Evolutionary conservation across 2,797 vertebrate genomes (phyloP), one percentile per base, ranked within the genome.

Genomic region (Eidolon dupreanum): DNA sequence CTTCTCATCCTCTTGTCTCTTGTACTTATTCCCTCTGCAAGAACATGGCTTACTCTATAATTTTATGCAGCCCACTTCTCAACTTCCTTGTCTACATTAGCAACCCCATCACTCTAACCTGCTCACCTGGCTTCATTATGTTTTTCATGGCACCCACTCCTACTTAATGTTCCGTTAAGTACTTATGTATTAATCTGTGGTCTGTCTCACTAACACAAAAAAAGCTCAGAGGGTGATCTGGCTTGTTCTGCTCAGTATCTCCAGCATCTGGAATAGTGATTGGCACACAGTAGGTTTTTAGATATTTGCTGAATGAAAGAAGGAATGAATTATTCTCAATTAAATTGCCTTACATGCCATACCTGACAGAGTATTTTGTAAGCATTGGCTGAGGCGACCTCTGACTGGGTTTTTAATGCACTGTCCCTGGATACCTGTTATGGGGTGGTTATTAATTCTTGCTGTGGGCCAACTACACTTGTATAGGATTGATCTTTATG

Each of bases 381-480:
- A 84, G 17, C 19, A 61, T 66, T 63, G 89, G 26, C 49, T 81
- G 49, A 93, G 77, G 77, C 6, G 61, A 46, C 33, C 9, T 0
- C 46, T 61, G 26, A 43, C 46, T 43, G 17, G 1, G n/a, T 51
- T 89, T 95, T 65, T 85, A 19, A 55, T 70, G 46, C 68, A 49
- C 7, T 24, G 41, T 61, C 38, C 22, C 20, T 51, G 24, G 53
- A 61, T 94, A 31, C n/a, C 87, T 95, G 15, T 31, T 90, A 92
- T 73, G 33, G 87, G 26, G 11, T 55, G 85, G 2, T 86, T 95
- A 57, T 55, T 93, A 0, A 38, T 79, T 77, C 95, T 94, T 89
- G 28, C n/a, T 38, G 5, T 88, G 49, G 36, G 33, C 53, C 78
- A 85, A 74, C 24, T 8, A 79, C 41, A 77, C 53, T 36, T n/a